Evolutionary conservation across 2,797 vertebrate genomes (phyloP).

Genomic region (Euphonia xanthogaster): DNA sequence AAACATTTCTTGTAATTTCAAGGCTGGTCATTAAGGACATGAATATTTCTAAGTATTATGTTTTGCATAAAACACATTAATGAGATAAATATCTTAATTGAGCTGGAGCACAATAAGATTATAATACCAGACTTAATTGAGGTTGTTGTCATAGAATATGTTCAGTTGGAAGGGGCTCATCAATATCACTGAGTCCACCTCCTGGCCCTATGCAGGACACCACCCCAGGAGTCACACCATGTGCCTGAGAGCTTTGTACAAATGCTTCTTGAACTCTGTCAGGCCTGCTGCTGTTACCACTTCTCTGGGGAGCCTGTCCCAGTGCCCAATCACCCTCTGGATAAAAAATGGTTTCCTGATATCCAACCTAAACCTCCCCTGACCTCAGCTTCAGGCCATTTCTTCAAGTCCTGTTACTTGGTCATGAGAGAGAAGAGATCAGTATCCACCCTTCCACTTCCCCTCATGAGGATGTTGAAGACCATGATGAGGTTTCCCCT

Average conservation of each 20-base stretch:
- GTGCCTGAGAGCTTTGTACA: background rate
- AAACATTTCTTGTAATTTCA: background rate
- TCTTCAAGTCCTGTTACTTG: background rate
- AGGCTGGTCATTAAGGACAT: background rate
- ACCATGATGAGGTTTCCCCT: background rate
- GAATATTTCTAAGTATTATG: background rate
- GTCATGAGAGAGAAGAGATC: background rate
- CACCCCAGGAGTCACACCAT: too few relatives aligned
- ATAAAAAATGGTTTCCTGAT: background rate
- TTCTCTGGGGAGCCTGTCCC: background rate
- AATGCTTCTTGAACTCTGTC: background rate
- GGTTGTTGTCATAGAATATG: background rate
- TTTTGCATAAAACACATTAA: background rate
- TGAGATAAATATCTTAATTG: background rate
- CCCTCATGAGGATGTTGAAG: background rate
- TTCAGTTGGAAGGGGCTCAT: background rate
- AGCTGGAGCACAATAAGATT: background rate
- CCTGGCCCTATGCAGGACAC: background rate
- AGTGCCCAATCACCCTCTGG: rapidly evolving
- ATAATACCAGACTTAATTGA: background rate
- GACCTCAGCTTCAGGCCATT: background rate
- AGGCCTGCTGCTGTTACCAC: background rate
- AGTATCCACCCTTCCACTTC: background rate
- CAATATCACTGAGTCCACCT: background rate
- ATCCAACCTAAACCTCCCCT: background rate